Base-by-base conservation (phyloP, 2,888 invertebrate genomes). In the Hydrotaea cyrtoneurina region DNA sequence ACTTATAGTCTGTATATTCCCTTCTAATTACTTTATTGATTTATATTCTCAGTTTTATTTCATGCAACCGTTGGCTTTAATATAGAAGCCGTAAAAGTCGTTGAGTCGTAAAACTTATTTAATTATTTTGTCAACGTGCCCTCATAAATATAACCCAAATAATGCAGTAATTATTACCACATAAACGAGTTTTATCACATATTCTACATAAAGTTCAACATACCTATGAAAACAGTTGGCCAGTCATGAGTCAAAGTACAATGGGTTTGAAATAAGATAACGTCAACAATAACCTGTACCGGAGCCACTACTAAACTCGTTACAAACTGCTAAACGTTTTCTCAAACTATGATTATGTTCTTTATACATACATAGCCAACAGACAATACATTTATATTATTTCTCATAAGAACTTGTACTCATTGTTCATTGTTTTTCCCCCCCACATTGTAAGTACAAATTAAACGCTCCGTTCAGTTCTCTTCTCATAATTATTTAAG, bases 291-390 rank as follows among this genome's bases (percentile, higher is more conserved):
- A 31, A 31, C 31, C 31, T 31, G 31, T n/a, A n/a, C n/a, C n/a
- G n/a, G n/a, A n/a, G n/a, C n/a, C n/a, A 26, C n/a, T 13, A 0
- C 1, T 36, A 31, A 62, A 62, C 31, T 62, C 62, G 17, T 62
- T 62, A 62, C 31, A 62, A n/a, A 31, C 62, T 4, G n/a, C 36
- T 36, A 62, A 62, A 36, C 2, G 31, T 36, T 62, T 62, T 62
- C 23, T 7, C 15, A 15, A n/a, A 15, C 26, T 55, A 21, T 31
- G 2, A 31, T 31, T 13, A 50, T 50, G 1, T 50, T 15, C 50
- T n/a, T 31, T 31, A n/a, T 50, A 50, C 2, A 4, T n/a, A n/a
- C n/a, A n/a, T n/a, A n/a, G n/a, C n/a, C 13, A 5, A 2, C 15
- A 50, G n/a, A 50, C 50, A 50, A 50, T 50, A 7, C n/a, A n/a